These are phyloP conservation scores for Lytechinus pictus DNA, from an alignment of 35 echinoderm and acorn worm species.

Conservation along the genomic window DNA sequence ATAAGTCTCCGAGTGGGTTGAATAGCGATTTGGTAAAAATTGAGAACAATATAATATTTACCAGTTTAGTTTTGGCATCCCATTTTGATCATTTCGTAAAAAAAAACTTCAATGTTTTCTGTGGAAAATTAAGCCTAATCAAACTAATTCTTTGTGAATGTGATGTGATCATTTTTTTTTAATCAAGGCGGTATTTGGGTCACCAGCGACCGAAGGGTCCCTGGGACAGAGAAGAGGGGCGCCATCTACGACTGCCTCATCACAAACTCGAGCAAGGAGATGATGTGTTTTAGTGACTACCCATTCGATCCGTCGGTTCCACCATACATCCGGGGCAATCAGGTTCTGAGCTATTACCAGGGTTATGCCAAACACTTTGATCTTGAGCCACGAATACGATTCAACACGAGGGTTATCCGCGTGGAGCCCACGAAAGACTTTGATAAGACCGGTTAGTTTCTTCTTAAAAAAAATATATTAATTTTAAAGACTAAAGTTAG, in stretches of 20 bases:
- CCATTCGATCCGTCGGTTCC: conserved; percentile 57
- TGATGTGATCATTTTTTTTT: no score
- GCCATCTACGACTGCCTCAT: conserved; percentile 75
- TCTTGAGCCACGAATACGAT: conserved; percentile 56
- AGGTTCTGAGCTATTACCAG: conserved; percentile 63
- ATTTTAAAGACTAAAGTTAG: no score
- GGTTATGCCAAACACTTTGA: conserved; percentile 66
- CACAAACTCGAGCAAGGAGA: conserved; percentile 83
- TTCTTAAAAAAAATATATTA: no score
- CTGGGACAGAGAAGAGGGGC: conserved; percentile 53
- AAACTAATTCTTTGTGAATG: no score
- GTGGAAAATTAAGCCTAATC: no score
- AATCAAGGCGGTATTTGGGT: conserved; percentile 81
- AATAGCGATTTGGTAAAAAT: no score
- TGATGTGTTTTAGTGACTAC: conserved; percentile 87
- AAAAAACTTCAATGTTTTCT: no score
- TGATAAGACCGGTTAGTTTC: conserved; percentile 57
- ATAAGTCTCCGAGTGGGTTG: no score
- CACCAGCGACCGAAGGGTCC: conserved; percentile 30
- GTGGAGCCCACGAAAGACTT: conserved; percentile 69
- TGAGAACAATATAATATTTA: no score
- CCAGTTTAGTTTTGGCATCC: no score
- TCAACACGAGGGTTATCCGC: conserved; percentile 41
- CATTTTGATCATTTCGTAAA: no score
- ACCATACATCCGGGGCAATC: conserved; percentile 56